These are phyloP conservation scores for Enteromius mattozi DNA, from an alignment of 2,797 vertebrate species.

Conservation along the genomic window DNA sequence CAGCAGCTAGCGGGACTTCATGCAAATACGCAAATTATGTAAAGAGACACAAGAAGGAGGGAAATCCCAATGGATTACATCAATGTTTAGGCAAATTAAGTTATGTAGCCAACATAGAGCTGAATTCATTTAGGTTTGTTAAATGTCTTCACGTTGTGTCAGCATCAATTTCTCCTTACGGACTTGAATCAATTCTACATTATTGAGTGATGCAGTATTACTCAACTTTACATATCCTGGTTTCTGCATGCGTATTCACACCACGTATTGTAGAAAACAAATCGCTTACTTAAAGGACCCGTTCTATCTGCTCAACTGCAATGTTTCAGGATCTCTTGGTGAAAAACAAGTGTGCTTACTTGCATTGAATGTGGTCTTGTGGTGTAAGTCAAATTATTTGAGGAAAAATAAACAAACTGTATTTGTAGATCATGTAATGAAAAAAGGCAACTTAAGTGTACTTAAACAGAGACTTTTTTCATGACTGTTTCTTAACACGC, in stretches of 20 bases:
- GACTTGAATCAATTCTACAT: slow-evolving; percentile 9
- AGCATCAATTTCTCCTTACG: slow-evolving; percentile 24
- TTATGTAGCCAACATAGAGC: slow-evolving; percentile 7
- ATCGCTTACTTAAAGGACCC: background rate
- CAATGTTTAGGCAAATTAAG: slow-evolving; percentile 43
- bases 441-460: background rate
- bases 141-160: slow-evolving; percentile 33
- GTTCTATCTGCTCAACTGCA: background rate
- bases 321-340: background rate
- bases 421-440: background rate
- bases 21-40: slow-evolving; percentile 56
- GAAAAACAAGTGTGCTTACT: background rate
- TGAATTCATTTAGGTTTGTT: slow-evolving; percentile 23
- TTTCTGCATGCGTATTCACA: background rate
- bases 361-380: too few relatives aligned
- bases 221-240: background rate
- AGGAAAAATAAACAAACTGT: background rate
- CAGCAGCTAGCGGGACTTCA: slow-evolving; percentile 61
- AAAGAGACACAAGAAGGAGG: slow-evolving; percentile 40
- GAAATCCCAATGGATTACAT: slow-evolving; percentile 38
- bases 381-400: background rate
- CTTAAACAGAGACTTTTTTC: background rate
- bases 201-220: slow-evolving; percentile 2
- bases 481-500: background rate
- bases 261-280: background rate